Conservation (phyloP, 2,888 invertebrate genomes). For the Thecophora atra region DNA sequence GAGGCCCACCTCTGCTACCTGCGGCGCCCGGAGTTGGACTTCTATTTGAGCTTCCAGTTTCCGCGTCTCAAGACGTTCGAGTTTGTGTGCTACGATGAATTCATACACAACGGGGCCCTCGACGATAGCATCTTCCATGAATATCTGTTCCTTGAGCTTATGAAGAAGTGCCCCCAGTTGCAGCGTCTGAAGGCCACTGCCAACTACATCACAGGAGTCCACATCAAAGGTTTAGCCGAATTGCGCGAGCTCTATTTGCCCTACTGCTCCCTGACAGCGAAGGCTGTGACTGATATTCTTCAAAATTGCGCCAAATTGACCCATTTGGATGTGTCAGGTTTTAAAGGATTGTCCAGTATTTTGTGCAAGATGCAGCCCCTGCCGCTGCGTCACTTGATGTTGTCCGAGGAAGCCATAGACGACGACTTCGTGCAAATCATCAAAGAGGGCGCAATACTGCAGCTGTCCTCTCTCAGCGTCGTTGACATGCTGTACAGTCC, state of each 20-base stretch:
- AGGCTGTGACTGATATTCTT: conserved; percentile 15
- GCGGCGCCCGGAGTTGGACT: conserved; percentile 38
- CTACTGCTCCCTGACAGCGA: background rate
- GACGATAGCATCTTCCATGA: background rate
- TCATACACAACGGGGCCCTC: conserved; percentile 31
- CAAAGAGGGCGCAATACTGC: background rate
- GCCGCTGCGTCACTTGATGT: background rate
- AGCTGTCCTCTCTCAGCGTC: background rate
- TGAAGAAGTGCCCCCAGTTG: conserved; percentile 41
- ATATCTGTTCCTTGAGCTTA: conserved; percentile 35
- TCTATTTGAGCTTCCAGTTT: conserved; percentile 41
- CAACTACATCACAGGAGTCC: conserved; percentile 32
- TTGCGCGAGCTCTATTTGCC: conserved; percentile 31
- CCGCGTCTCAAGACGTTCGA: conserved; percentile 35
- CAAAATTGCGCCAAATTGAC: conserved; percentile 15
- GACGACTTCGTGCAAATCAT: background rate
- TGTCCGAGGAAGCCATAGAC: conserved; percentile 15
- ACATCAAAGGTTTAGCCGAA: conserved; percentile 37
- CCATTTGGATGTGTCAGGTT: conserved; percentile 11
- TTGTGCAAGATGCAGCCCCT: background rate
- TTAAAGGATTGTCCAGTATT: background rate
- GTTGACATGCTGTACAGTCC: background rate
- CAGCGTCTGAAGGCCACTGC: conserved; percentile 34
- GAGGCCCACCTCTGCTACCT: conserved; percentile 39
- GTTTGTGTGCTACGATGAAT: conserved; percentile 31